Evolutionary conservation across 2,888 invertebrate species (phyloP), one percentile per base, ranked within the genome.

Genomic region (Athalia rosae): DNA sequence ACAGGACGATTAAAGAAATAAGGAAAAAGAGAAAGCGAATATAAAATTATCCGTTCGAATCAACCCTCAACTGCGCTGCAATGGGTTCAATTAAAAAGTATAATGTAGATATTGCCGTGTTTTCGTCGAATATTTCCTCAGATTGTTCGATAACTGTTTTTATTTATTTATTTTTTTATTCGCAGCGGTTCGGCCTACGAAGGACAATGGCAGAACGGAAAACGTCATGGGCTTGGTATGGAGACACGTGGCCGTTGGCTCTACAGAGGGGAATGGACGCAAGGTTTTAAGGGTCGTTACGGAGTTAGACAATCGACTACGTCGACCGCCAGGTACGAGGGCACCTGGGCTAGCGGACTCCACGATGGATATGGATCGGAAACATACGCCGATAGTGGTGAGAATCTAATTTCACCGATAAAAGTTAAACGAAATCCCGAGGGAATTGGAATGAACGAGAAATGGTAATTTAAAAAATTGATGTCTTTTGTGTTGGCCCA

Each of bases 331-430:
- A 97, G 97, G 91, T 98, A 98, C 92, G 98, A 98, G 91, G 98
- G 98, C 87, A 98, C 98, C 81, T 99, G 99, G 99, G 98, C 99
- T 83, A 97, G 96, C 86, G 99, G 99, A 83, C 94, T 99, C 80
- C 99, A 99, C 91, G 99, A 99, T 90, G 99, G 99, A 84, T 99
- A 99, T 91, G 99, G 99, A 84, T 98, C 98, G 71, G 99, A 99
- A 92, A 99, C 98, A 79, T 99, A 99, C 91, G 99, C 99, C 79
- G 99, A 99, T 91, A 98, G 98, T 91, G 99, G 99, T 99, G 91
- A 94, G 95, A 28, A 28, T 28, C 28, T 28, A 28, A 28, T 28
- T 28, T 28, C 28, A 1, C 28, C 28, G 28, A 1, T 28, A 28
- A 28, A 28, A 28, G 28, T 28, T n/a, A n/a, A n/a, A n/a, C n/a